phyloP scores from a whole-genome alignment of 2,797 vertebrate species.

The Sylvilagus floridanus region DNA sequence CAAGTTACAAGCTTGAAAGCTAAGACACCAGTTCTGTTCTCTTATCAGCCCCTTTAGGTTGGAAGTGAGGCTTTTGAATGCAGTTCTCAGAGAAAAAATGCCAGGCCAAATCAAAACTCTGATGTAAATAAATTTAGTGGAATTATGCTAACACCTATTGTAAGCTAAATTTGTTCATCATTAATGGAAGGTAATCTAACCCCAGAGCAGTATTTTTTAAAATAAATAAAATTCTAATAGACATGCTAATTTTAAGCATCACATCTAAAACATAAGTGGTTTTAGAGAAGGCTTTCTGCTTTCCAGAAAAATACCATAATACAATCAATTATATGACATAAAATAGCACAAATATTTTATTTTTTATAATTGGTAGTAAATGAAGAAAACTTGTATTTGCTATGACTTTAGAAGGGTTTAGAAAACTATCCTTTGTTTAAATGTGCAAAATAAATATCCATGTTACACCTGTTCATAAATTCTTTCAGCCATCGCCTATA shows the following conservation, averaged over 20 bases:
- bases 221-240: background rate
- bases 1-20: background rate
- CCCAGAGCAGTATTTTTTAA: background rate
- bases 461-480: background rate
- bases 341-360: background rate
- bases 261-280: background rate
- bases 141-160: background rate
- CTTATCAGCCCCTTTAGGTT: too few relatives aligned
- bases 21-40: background rate
- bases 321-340: background rate
- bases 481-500: background rate
- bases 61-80: background rate
- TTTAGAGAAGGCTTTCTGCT: constrained; percentile 1
- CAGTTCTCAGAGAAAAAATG: background rate
- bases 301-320: background rate
- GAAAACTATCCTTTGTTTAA: background rate
- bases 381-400: background rate
- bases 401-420: background rate
- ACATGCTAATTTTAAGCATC: background rate
- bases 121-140: background rate
- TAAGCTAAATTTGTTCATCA: background rate
- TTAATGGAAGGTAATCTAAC: background rate
- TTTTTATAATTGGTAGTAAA: background rate
- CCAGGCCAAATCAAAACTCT: background rate
- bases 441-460: background rate